Evolutionary conservation across 2,888 invertebrate genomes (phyloP), one percentile per base, ranked within the genome.

Genomic region (Melieria picta): DNA sequence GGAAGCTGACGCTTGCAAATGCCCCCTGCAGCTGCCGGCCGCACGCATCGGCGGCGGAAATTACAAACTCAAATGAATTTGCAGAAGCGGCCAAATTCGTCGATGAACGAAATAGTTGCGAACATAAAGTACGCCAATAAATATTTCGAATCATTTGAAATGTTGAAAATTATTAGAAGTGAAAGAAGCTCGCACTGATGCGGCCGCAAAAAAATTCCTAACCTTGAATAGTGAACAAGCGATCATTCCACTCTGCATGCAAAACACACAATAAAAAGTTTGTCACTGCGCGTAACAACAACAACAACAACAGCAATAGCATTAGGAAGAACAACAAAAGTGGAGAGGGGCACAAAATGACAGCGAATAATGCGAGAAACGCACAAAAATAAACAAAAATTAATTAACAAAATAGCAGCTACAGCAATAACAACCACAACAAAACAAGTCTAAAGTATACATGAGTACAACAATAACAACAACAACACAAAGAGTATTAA

Each of bases 201-300:
- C 50, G 16, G 42, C 11, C 60, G 30, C 42, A 55, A 52, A 60
- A 61, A 63, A 72, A 69, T 10, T 11, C 65, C 75, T 76, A 83
- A 82, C 81, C 83, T 81, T 81, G 81, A 81, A 83, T 80, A 64
- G 74, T 79, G 74, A 76, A 75, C 77, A 80, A 77, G 78, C 81
- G 83, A 83, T 81, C 81, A 83, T 82, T 81, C 81, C 82, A 81
- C 83, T 81, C 72, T 79, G 81, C 80, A 81, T 81, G 80, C 78
- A 75, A 79, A 82, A 76, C 74, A 76, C 73, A 76, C 30, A 30
- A 30, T 30, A 30, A 30, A 74, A 76, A 72, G 74, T 70, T 66
- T 73, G 67, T 73, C 68, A 65, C 45, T 73, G 69, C 57, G 43
- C 64, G 62, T 13, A 69, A 46, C 56, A 73, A 60, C 58, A 65